These are phyloP conservation scores for Lithodes maja DNA, from an alignment of 2,888 invertebrate genomes.

Conservation along the genomic window DNA sequence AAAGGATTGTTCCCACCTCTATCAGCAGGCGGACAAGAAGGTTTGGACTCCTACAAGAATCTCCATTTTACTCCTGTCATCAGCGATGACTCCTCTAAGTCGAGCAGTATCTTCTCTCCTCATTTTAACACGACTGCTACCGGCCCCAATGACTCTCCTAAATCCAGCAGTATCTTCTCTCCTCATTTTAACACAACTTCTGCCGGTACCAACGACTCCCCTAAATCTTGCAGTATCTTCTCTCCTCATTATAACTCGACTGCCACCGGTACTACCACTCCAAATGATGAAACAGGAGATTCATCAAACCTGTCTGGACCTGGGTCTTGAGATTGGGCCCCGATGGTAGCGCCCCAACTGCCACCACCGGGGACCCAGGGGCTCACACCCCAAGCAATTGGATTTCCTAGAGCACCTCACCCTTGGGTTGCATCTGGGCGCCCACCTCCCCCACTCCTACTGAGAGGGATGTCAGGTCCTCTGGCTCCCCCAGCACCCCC, in stretches of 20 bases:
- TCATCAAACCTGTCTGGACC: conserved; percentile 70
- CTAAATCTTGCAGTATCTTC: conserved; percentile 64
- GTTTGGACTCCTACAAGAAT: conserved; percentile 68
- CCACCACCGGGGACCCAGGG: conserved; percentile 61
- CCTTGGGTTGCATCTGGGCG: conserved; percentile 58
- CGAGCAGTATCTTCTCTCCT: conserved; percentile 64
- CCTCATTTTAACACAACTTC: conserved; percentile 69
- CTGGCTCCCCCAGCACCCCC: conserved; percentile 54
- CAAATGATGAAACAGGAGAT: conserved; percentile 70
- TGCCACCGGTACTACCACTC: conserved; percentile 58
- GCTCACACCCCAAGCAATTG: conserved; percentile 47
- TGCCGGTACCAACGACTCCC: conserved; percentile 66
- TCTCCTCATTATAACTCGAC: conserved; percentile 68
- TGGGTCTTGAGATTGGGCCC: conserved; percentile 70
- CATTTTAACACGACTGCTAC: conserved; percentile 68
- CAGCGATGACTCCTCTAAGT: conserved; percentile 66
- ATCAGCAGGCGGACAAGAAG: conserved; percentile 62
- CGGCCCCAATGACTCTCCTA: conserved; percentile 63
- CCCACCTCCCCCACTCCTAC: conserved; percentile 59
- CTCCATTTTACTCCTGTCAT: conserved; percentile 69
- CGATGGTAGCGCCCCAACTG: conserved; percentile 58
- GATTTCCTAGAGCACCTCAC: conserved; percentile 56
- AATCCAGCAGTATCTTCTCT: conserved; percentile 64
- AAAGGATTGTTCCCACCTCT: conserved; percentile 73
- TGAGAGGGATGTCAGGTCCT: conserved; percentile 55